Evolutionary conservation across 1,140 invertebrate genomes (phyloP).

Genomic region (Cydia splendana): DNA sequence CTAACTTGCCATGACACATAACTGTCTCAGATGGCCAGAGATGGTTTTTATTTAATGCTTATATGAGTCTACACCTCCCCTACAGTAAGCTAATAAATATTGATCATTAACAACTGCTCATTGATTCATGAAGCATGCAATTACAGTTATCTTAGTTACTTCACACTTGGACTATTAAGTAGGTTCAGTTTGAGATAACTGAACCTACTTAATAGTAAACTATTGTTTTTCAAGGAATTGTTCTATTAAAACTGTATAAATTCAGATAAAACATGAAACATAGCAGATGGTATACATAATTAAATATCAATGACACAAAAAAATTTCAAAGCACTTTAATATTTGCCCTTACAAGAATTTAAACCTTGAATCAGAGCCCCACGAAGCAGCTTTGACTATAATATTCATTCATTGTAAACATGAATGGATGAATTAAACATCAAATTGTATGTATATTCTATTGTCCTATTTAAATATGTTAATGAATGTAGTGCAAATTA

Average conservation of each 20-base stretch:
- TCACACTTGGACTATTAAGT: constrained; percentile 30
- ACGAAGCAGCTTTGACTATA: too few relatives aligned
- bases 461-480: not conserved
- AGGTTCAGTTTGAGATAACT: constrained; percentile 7
- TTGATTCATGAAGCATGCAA: constrained; percentile 44
- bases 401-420: not conserved
- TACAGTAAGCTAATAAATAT: constrained; percentile 43
- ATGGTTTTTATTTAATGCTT: constrained; percentile 36
- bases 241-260: not conserved
- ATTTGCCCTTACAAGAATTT: too few relatives aligned
- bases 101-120: constrained; percentile 41
- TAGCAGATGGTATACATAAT: too few relatives aligned
- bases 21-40: not conserved
- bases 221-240: not conserved
- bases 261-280: not conserved
- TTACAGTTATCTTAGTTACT: constrained; percentile 38
- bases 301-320: too few relatives aligned
- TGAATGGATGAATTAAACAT: not conserved
- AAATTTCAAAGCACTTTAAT: too few relatives aligned
- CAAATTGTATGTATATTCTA: not conserved
- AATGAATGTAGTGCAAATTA: not conserved
- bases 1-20: not conserved
- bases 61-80: not conserved
- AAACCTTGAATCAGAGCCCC: too few relatives aligned
- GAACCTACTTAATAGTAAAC: too few relatives aligned